A percentile compares a stretch with the other conserved stretches of the same genome.
Conservation (phyloP, 2,113 vertebrate genomes). For the Microtus pennsylvanicus region DNA sequence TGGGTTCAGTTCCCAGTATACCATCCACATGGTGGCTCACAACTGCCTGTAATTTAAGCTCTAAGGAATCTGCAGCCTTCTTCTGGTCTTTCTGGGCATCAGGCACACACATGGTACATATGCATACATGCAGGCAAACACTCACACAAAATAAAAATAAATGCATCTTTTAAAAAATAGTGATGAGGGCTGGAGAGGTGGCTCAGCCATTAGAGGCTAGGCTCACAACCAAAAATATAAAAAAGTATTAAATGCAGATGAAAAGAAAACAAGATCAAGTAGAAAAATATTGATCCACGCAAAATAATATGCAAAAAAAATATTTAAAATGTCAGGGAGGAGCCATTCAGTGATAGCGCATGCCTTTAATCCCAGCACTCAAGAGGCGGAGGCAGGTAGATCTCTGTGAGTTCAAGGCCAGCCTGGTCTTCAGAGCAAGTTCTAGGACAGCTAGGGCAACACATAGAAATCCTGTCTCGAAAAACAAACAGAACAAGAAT, state of each 20-base stretch:
- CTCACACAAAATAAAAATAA: neutral
- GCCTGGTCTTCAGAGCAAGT: neutral
- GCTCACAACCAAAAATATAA: neutral
- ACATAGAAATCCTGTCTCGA: too few species aligned
- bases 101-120: neutral
- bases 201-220: neutral
- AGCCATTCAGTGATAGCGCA: neutral
- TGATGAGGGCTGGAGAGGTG: neutral
- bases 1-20: neutral
- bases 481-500: too few species aligned
- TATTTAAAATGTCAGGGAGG: neutral
- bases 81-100: neutral
- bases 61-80: neutral
- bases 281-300: neutral
- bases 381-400: too few species aligned
- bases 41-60: neutral
- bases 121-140: neutral
- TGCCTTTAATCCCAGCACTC: too few species aligned
- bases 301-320: constrained; percentile 55
- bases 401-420: neutral
- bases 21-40: too few species aligned
- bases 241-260: neutral
- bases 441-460: too few species aligned
- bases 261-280: constrained; percentile 1
- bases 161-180: neutral